Percentiles rank a stretch among this genome's conserved stretches.
These are phyloP conservation scores for Psococerastis gibbosa DNA, from an alignment of 2,888 invertebrate species.

Conservation along the genomic window DNA sequence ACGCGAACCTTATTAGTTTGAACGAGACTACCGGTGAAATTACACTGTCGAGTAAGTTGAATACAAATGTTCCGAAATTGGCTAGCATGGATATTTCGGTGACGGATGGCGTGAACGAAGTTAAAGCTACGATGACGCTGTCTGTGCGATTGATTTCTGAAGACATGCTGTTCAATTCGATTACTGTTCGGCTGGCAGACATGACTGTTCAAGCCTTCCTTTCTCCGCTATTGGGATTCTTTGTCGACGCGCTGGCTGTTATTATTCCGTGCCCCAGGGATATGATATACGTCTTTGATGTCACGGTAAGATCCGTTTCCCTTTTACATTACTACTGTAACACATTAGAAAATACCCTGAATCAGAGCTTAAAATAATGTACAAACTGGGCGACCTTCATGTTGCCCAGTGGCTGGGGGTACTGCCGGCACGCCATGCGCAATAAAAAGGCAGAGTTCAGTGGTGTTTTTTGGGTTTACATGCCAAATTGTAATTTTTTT, in stretches of 20 bases:
- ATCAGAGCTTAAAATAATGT: too few relatives aligned
- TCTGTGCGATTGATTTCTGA: conserved; percentile 80
- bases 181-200: conserved; percentile 78
- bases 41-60: conserved; percentile 74
- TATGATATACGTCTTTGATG: conserved; percentile 80
- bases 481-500: too few relatives aligned
- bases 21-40: conserved; percentile 71
- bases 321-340: not conserved
- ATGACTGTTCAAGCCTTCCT: conserved; percentile 87
- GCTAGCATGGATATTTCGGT: conserved; percentile 90
- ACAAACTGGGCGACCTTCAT: too few relatives aligned
- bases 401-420: too few relatives aligned
- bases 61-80: conserved; percentile 85
- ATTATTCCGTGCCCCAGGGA: conserved; percentile 84
- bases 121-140: conserved; percentile 80
- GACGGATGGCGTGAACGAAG: conserved; percentile 83
- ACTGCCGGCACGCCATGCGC: too few relatives aligned
- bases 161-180: conserved; percentile 85
- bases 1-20: conserved; percentile 69
- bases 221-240: conserved; percentile 70
- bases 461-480: too few relatives aligned
- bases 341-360: conserved; percentile 5
- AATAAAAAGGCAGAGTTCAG: too few relatives aligned
- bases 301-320: conserved; percentile 36
- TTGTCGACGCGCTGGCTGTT: conserved; percentile 76